Base-by-base conservation (phyloP, 1,140 invertebrate genomes). In the Calliphora vicina region DNA sequence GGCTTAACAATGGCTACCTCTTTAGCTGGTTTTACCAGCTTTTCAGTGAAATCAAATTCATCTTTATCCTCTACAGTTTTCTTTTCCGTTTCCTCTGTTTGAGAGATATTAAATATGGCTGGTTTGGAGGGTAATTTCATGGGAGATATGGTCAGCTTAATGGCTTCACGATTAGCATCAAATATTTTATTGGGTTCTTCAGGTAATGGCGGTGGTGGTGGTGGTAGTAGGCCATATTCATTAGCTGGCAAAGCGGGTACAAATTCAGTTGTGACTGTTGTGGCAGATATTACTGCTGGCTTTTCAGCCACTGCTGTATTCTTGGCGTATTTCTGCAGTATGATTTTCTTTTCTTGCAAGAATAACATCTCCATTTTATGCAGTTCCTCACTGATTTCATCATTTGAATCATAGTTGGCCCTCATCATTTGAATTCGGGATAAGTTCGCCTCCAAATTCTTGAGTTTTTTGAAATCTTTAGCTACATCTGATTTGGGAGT, bases 1-100 rank as follows among this genome's bases (percentile, higher is more conserved):
- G 88, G 88, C 78, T 90, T 90, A 0, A 90, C 88, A 80, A 90
- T 90, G 4, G 88, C 88, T 20, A 90, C 86, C 74, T 90, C 88
- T 82, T 84, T 84, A 0, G 61, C 78, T 17, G 87, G 84, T 45
- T 86, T 87, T 8, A 42, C 27, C 1, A 73, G 76, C 82, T 86
- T 87, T 23, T 72, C 83, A 0, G 84, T 80, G 13, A 84, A 29
- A 45, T 85, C 81, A n/a, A 17, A 42, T 23, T 84, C 82, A 12
- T 84, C 82, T 29, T 25, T 26, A 42, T 83, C 42, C 6, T 82
- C 82, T 5, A 15, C 26, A 2, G 73, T 23, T 78, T 80, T 35
- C 27, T 82, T 67, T 12, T 82, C 20, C 2, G 9, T 78, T 9
- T 81, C 76, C 26, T 78, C 74, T 9, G 43, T 84, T 43, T 72